Conservation (phyloP, 2,113 vertebrate genomes). For the Pteronura brasiliensis region DNA sequence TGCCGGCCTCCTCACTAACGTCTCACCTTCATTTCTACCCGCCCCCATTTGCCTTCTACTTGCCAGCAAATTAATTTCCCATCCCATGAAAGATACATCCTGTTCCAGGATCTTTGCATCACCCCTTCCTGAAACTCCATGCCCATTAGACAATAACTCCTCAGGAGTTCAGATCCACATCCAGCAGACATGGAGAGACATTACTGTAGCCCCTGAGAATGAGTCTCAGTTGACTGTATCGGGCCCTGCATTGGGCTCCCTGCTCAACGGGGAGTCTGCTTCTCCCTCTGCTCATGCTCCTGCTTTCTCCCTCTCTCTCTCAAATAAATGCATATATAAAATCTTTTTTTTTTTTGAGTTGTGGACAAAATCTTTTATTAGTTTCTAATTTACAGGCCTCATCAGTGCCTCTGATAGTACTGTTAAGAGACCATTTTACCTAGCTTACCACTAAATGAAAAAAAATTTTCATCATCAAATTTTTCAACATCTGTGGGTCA, state of each 20-base stretch:
- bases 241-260: not conserved
- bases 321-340: not conserved
- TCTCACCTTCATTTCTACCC: not conserved
- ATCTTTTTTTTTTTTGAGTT: not conserved
- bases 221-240: not conserved
- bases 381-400: not conserved
- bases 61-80: not conserved
- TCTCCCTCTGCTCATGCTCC: not conserved
- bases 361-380: not conserved
- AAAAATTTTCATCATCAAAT: not conserved
- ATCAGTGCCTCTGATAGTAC: not conserved
- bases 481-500: not conserved
- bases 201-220: not conserved
- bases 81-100: no score
- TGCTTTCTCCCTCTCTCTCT: not conserved
- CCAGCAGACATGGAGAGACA: not conserved
- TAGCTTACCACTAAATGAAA: not conserved
- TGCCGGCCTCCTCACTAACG: fast-evolving
- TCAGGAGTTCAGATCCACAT: not conserved
- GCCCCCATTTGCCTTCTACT: not conserved
- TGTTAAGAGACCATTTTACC: not conserved
- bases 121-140: not conserved
- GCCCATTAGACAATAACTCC: not conserved
- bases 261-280: not conserved
- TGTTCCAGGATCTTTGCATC: not conserved